Conservation (phyloP, 2,113 vertebrate genomes). For the Aepyceros melampus region DNA sequence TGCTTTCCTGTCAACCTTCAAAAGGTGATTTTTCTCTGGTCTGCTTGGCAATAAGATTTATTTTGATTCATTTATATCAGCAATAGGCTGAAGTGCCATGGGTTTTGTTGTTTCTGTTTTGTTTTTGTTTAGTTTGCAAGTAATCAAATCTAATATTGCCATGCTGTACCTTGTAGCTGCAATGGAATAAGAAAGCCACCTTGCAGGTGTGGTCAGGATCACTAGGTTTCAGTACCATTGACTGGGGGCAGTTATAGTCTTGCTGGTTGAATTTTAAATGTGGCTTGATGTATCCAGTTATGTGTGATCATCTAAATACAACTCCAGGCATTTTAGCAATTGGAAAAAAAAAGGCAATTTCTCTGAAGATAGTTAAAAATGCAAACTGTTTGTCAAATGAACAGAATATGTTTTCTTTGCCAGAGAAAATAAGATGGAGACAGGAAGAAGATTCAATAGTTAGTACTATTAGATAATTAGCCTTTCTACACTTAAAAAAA, state of each 20-base stretch:
- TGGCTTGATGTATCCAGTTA: background rate
- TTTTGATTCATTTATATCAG: conserved; percentile 16
- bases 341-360: background rate
- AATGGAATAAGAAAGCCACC: background rate
- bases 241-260: background rate
- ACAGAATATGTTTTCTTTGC: background rate
- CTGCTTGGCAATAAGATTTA: background rate
- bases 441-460: background rate
- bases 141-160: conserved; percentile 31
- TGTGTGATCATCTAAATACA: conserved; percentile 34
- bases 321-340: conserved; percentile 4
- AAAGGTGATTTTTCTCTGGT: background rate
- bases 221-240: background rate
- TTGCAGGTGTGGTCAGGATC: background rate
- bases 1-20: conserved; percentile 44
- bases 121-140: conserved; percentile 52
- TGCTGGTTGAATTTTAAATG: background rate
- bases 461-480: background rate
- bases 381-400: conserved; percentile 31
- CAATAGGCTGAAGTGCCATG: background rate
- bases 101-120: background rate
- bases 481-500: background rate
- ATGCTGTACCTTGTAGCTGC: background rate
- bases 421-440: background rate
- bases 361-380: conserved; percentile 16